Evolutionary conservation across 2,888 invertebrate species (phyloP).

Genomic region (Bellardia bayeri): DNA sequence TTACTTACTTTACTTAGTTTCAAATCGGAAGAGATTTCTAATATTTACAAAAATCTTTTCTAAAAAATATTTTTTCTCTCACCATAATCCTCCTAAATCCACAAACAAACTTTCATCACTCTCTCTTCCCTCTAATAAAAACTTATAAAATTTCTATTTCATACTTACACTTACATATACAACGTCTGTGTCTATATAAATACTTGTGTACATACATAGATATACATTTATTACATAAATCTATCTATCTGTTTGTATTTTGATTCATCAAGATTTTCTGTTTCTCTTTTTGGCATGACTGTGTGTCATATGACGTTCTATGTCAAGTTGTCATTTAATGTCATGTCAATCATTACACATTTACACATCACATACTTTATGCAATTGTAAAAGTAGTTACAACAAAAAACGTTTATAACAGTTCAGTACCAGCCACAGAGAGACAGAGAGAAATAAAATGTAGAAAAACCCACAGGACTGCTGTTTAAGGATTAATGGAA

Average conservation of each 20-base stretch:
- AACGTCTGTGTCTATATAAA: neutral
- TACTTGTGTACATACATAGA: neutral
- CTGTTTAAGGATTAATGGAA: slow-evolving; percentile 53
- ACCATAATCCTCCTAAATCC: neutral
- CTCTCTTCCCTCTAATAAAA: neutral
- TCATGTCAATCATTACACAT: slow-evolving; percentile 72
- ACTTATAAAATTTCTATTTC: neutral
- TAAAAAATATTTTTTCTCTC: too few relatives aligned
- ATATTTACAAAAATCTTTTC: too few relatives aligned
- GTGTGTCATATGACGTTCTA: slow-evolving; percentile 56
- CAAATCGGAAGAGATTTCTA: too few relatives aligned
- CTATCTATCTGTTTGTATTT: slow-evolving; percentile 10
- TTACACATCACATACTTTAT: slow-evolving; percentile 59
- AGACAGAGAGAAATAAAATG: neutral
- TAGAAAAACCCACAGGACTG: slow-evolving; percentile 41
- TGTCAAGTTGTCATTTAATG: slow-evolving; percentile 70
- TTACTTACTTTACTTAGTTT: too few relatives aligned
- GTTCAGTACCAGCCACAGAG: neutral
- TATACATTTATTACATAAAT: neutral
- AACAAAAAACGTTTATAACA: slow-evolving; percentile 45
- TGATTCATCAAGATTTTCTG: slow-evolving; percentile 19
- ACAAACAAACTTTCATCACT: neutral
- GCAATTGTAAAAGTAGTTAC: slow-evolving; percentile 38
- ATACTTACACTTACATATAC: neutral
- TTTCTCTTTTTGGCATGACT: slow-evolving; percentile 23